Evolutionary conservation across 1,140 invertebrate species (phyloP), one percentile per base, ranked within the genome.

Genomic region (Heliconius hermathena): DNA sequence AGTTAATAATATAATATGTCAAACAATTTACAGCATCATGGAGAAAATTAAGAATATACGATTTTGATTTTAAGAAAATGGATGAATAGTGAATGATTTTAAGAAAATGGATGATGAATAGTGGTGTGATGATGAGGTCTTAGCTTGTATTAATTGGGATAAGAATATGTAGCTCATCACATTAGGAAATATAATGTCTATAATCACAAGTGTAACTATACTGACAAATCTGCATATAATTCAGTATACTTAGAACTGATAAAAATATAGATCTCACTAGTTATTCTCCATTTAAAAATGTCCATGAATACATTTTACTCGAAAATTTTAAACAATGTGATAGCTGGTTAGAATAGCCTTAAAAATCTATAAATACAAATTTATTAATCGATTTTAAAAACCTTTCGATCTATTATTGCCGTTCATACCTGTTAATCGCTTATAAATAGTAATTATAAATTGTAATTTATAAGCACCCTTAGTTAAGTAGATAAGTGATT

Each of bases 401-500:
- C 4, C 11, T 66, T 66, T 66, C 9, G 60, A 66, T 13, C 60
- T 29, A 66, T 66, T 29, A 66, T 66, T 66, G 60, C 60, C 60
- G 60, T 29, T 66, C 60, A 66, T 66, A 66, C 60, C 60, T 66
- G 60, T 66, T 66, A 66, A 16, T 66, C 16, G 60, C 60, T 66
- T 66, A 66, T 66, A 66, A 66, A 66, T 16, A 66, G 11, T 66
- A 11, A 29, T 22, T 26, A 66, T 66, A 66, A 29, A 66, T 29
- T 66, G 22, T 26, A 66, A 66, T 66, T 29, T 66, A 29, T 66
- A 66, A 66, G 60, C 26, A 66, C 60, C 26, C 60, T 66, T 66
- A 29, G 60, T 11, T 66, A 66, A 66, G 60, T 66, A 66, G 22
- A 26, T 29, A 66, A 60, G 54, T 74, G 49, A 46, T 79, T 80